Evolutionary conservation across 2,797 vertebrate genomes (phyloP), one percentile per base, ranked within the genome.

Genomic region (Hyperoplus immaculatus): DNA sequence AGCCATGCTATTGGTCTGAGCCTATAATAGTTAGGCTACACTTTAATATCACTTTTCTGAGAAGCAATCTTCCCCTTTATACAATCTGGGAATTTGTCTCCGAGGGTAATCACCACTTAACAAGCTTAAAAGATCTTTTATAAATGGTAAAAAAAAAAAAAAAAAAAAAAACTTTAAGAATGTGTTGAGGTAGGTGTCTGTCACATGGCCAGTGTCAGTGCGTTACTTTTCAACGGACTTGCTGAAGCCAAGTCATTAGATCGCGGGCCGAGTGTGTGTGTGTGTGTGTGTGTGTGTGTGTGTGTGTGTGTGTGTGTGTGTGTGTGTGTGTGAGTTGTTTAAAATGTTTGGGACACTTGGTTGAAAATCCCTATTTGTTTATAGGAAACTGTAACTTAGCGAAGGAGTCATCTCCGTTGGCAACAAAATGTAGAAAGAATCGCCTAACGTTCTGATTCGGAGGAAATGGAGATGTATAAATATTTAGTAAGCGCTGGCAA

Each of bases 401-500:
- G 45, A 70, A 87, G 50, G 64, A 90, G 82, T 91, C 86, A 86
- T 92, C 87, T 80, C 75, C 78, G 51, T 63, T 89, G 89, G 86
- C 91, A 85, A 64, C 9, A 29, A 75, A 65, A 86, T 51, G 81
- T 13, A 83, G 73, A 87, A 80, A 89, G 68, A 88, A 85, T 90
- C 86, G 91, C 84, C 81, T 89, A 80, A 29, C 41, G 61, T 87
- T 85, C 82, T 89, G 85, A 87, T 89, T 89, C 72, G 88, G 71
- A 65, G 82, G 78, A 87, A 88, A 87, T 83, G 67, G 83, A 87
- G 74, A 88, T 38, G 7, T 83, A 83, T 91, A 93, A 93, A 91
- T 88, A 92, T 93, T 93, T 91, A 87, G 82, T 80, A 59, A 84
- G 81, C 59, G 50, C 78, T 89, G 88, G 83, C 84, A 80, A 69